Percentiles rank a stretch among this genome's conserved stretches.
Evolutionary conservation across 2,888 invertebrate genomes (phyloP).

Genomic region (Marasmarcha lunaedactyla): DNA sequence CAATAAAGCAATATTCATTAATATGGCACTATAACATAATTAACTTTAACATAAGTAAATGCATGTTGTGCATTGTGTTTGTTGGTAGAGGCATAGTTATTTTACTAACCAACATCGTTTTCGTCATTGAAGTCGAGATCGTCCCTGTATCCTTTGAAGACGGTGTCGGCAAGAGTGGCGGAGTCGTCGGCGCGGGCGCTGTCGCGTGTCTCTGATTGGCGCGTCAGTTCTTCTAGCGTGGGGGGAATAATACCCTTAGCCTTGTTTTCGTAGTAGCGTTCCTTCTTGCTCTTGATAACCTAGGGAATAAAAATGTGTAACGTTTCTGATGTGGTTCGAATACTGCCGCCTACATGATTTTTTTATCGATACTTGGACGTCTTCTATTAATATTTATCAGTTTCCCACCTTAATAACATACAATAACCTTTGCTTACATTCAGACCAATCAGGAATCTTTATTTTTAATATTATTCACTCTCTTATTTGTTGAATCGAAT

Average conservation of each 20-base stretch:
- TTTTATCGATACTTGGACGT: background rate
- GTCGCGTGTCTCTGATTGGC: slow-evolving; percentile 31
- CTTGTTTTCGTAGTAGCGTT: slow-evolving; percentile 64
- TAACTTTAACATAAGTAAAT: too few species aligned
- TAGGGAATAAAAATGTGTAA: slow-evolving; percentile 16
- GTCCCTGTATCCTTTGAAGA: slow-evolving; percentile 77
- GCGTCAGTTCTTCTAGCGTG: slow-evolving; percentile 42
- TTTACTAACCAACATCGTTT: slow-evolving; percentile 80
- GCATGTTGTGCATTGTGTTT: too few species aligned
- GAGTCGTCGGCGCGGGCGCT: slow-evolving; percentile 34
- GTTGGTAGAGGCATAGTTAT: too few species aligned
- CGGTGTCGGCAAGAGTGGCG: slow-evolving; percentile 57
- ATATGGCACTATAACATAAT: too few species aligned
- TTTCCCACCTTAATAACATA: background rate
- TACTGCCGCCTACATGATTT: too few species aligned
- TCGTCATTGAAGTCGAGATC: slow-evolving; percentile 86
- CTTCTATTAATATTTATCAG: too few species aligned
- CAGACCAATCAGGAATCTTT: too few species aligned
- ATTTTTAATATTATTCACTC: too few species aligned
- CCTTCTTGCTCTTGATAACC: slow-evolving; percentile 74
- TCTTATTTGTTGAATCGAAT: too few species aligned
- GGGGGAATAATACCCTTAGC: slow-evolving; percentile 51
- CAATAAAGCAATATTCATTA: slow-evolving; percentile 15
- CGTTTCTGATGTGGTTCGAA: too few species aligned
- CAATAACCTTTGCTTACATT: too few species aligned